These are phyloP conservation scores for Andricus curvator DNA, from an alignment of 2,888 invertebrate species.

Conservation along the genomic window DNA sequence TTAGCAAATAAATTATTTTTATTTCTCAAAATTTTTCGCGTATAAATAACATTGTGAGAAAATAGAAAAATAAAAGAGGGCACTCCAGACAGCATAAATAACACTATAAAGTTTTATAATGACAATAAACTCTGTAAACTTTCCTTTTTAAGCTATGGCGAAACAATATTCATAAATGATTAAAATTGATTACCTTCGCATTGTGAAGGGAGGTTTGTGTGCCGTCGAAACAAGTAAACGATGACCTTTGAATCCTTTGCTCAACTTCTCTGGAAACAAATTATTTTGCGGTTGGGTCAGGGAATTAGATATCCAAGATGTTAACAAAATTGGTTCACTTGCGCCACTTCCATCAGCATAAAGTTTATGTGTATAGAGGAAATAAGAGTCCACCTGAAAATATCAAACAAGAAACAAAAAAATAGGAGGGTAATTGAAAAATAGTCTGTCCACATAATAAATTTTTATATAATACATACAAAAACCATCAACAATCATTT, in stretches of 20 bases:
- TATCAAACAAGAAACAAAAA: not conserved
- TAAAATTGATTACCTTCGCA: conserved; percentile 80
- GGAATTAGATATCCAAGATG: conserved; percentile 85
- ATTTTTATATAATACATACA: too few relatives aligned
- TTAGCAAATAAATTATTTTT: not conserved
- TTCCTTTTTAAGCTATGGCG: not conserved
- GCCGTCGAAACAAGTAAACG: conserved; percentile 85
- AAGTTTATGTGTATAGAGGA: conserved; percentile 87
- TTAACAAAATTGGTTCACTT: conserved; percentile 84
- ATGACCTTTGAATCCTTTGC: conserved; percentile 86
- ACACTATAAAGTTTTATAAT: not conserved
- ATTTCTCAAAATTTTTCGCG: too few relatives aligned
- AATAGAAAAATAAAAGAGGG: not conserved
- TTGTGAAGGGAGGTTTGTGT: conserved; percentile 87
- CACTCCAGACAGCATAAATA: not conserved
- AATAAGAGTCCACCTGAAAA: conserved; percentile 83
- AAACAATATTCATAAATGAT: conserved; percentile 4
- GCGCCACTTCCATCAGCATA: conserved; percentile 87
- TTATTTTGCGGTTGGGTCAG: conserved; percentile 81
- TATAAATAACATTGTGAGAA: not conserved
- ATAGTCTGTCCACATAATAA: too few relatives aligned
- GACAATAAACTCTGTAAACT: not conserved
- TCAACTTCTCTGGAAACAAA: conserved; percentile 86
- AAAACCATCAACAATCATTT: too few relatives aligned
- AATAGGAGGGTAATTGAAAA: too few relatives aligned